Conservation (phyloP, 2,797 vertebrate species). For the Otolemur crassicaudatus region DNA sequence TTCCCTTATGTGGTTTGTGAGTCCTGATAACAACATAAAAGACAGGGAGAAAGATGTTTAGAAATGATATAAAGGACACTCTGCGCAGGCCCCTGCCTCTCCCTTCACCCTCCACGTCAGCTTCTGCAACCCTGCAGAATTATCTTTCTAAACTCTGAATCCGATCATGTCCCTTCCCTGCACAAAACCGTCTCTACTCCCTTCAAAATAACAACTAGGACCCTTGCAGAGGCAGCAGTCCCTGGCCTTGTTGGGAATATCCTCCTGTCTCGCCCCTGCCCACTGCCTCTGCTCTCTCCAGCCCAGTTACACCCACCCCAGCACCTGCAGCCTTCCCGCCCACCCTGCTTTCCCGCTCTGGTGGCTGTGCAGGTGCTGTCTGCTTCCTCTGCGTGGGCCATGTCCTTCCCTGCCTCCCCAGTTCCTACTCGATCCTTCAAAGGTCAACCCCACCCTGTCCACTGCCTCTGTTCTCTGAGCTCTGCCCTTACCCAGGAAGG, state of each 20-base stretch:
- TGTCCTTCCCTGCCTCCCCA: not conserved
- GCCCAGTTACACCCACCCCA: not conserved
- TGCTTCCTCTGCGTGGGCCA: not conserved
- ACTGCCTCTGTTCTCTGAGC: not conserved
- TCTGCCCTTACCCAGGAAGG: not conserved
- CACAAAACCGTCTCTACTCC: not conserved
- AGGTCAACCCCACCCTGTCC: not conserved
- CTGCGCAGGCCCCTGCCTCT: not conserved
- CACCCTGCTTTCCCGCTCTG: not conserved
- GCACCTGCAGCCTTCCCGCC: not conserved
- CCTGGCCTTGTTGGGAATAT: not conserved
- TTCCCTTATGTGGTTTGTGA: not conserved
- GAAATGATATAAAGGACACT: not conserved
- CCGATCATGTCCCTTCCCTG: not conserved
- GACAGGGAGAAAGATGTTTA: not conserved
- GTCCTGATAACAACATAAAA: not conserved
- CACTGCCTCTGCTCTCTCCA: not conserved
- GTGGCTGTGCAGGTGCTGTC: not conserved
- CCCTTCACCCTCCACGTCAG: not conserved
- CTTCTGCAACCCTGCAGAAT: not conserved
- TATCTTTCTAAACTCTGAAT: not conserved
- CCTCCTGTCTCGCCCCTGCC: not conserved
- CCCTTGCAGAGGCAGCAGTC: accelerated
- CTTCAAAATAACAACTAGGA: not conserved
- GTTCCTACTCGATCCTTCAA: not conserved